Percentiles rank a stretch among this genome's conserved stretches.
Evolutionary conservation across 2,113 vertebrate genomes (phyloP).

Genomic region (Gymnocephalus cernua): DNA sequence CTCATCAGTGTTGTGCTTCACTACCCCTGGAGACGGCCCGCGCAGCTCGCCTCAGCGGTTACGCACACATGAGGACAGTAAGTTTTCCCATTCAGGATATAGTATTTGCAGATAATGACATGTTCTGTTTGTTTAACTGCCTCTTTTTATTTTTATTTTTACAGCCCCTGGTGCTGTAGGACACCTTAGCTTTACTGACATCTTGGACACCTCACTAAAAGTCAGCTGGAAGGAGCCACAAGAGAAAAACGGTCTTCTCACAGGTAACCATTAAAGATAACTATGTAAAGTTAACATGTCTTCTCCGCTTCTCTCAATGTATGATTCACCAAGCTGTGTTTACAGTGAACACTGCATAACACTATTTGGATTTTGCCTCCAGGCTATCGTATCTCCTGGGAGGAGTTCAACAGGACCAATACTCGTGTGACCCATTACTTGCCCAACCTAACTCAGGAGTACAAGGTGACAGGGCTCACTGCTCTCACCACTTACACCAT

Average conservation of each 20-base stretch:
- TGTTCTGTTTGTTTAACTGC: background rate
- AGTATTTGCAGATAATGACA: conserved; percentile 16
- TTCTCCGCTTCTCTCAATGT: background rate
- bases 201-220: conserved; percentile 97
- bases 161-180: conserved; percentile 95
- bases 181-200: conserved; percentile 96
- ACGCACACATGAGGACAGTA: conserved; percentile 97
- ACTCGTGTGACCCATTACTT: conserved; percentile 97
- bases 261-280: conserved; percentile 83
- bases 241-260: conserved; percentile 96
- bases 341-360: background rate
- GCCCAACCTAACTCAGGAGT: conserved; percentile 95
- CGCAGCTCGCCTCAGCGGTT: conserved; percentile 90
- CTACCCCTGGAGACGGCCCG: conserved; percentile 95
- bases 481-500: conserved; percentile 99
- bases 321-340: background rate
- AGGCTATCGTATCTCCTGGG: conserved; percentile 99
- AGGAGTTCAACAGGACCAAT: conserved; percentile 98
- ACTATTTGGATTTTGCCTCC: conserved; percentile 12
- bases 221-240: conserved; percentile 98
- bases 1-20: conserved; percentile 95
- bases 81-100: conserved; percentile 66
- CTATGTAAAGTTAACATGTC: background rate
- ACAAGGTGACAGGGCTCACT: conserved; percentile 95
- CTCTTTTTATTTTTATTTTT: conserved; percentile 16